phyloP scores from a whole-genome alignment of 2,888 invertebrate species.

The Eutolmus rufibarbis region DNA sequence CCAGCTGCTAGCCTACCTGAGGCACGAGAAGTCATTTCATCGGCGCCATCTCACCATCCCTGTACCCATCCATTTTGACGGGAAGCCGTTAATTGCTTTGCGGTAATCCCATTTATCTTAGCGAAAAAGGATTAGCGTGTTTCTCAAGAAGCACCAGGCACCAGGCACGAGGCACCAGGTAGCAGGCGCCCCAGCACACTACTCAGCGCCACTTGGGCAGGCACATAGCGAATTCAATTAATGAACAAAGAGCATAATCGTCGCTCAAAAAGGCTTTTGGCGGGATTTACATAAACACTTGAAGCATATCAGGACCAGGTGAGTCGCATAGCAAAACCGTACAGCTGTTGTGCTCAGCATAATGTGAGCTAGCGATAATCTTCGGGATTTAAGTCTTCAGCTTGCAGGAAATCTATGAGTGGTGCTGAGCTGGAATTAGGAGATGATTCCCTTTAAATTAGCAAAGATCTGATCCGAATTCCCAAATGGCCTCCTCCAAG shows the following conservation, averaged over 20 bases:
- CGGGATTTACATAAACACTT: constrained; percentile 13
- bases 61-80: background rate
- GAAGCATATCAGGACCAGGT: background rate
- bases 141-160: background rate
- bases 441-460: background rate
- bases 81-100: constrained; percentile 24
- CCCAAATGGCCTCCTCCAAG: too few relatives aligned
- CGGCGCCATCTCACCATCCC: background rate
- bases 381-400: constrained; percentile 7
- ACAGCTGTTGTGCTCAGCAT: background rate
- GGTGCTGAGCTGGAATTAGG: background rate
- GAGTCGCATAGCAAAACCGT: background rate
- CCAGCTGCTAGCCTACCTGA: background rate
- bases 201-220: background rate
- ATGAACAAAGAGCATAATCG: constrained; percentile 23
- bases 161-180: background rate
- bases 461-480: background rate
- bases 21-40: background rate
- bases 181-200: background rate
- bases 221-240: constrained; percentile 1
- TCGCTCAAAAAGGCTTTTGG: constrained; percentile 8
- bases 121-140: background rate
- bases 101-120: constrained; percentile 30
- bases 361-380: background rate
- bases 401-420: background rate